Percentiles rank a stretch among this genome's conserved stretches.
Conservation (phyloP, 2,113 vertebrate species). For the Pontoporia blainvillei region DNA sequence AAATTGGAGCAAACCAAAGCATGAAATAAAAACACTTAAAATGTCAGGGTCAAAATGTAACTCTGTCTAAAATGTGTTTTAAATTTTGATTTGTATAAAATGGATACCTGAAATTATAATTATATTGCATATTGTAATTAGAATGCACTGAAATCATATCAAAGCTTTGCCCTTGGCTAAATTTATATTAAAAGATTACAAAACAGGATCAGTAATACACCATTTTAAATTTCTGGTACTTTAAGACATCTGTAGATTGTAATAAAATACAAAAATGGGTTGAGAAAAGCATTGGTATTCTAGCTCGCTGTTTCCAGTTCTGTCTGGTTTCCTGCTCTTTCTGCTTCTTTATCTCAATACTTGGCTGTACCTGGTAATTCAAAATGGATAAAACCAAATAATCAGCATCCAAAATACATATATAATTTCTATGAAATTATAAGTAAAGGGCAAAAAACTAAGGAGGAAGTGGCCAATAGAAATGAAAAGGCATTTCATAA, state of each 20-base stretch:
- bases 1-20: not conserved
- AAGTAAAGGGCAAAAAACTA: not conserved
- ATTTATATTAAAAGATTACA: not conserved
- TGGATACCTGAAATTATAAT: not conserved
- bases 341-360: not conserved
- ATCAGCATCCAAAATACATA: not conserved
- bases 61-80: not conserved
- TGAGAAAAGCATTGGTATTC: not conserved
- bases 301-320: not conserved
- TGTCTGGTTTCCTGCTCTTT: not conserved
- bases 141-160: not conserved
- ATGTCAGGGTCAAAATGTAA: not conserved
- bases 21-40: not conserved
- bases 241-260: not conserved
- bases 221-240: not conserved
- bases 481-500: not conserved
- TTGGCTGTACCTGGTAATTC: not conserved
- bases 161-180: not conserved
- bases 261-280: not conserved
- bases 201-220: not conserved
- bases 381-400: not conserved
- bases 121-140: not conserved
- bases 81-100: slow-evolving; percentile 10
- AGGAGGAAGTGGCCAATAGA: not conserved
- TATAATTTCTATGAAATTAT: not conserved